These are phyloP conservation scores for Apoda limacodes DNA, from an alignment of 2,888 invertebrate species.

Conservation along the genomic window DNA sequence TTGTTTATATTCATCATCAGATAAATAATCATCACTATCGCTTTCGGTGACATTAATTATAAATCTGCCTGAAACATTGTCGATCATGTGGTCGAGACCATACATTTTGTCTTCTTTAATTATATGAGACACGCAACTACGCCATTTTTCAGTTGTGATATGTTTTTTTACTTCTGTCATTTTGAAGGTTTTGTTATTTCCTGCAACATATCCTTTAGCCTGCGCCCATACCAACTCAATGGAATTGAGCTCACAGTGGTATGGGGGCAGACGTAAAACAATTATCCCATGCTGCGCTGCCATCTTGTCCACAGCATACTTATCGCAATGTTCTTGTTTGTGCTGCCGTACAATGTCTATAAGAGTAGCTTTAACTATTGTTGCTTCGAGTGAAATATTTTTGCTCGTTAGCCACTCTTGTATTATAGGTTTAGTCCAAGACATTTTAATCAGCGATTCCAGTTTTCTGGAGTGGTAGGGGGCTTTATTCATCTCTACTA, in stretches of 20 bases:
- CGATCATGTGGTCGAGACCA: conserved; percentile 12
- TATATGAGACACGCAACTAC: conserved; percentile 14
- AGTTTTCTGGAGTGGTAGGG: conserved; percentile 12
- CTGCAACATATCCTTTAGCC: conserved; percentile 14
- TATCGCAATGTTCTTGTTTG: conserved; percentile 12
- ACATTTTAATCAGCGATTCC: conserved; percentile 15
- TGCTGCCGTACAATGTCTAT: conserved; percentile 9
- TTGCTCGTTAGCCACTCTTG: conserved; percentile 14
- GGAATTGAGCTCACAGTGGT: conserved; percentile 17
- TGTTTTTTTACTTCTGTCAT: conserved; percentile 11
- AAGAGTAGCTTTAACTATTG: conserved; percentile 5
- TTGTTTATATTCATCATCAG: no score
- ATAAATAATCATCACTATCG: no score
- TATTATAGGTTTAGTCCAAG: conserved; percentile 15
- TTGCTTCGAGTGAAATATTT: conserved; percentile 14
- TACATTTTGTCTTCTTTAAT: conserved; percentile 17
- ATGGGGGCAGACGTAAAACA: conserved; percentile 15
- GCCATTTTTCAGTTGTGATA: conserved; percentile 15
- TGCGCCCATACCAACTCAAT: conserved; percentile 19
- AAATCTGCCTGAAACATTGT: conserved; percentile 13
- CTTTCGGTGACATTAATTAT: conserved; percentile 11
- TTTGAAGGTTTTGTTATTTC: no score
- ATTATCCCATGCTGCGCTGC: conserved; percentile 13
- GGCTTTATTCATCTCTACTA: conserved; percentile 18
- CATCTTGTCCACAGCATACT: conserved; percentile 17